Evolutionary conservation across 2,888 invertebrate species (phyloP).

Genomic region (Didymodactylos carnosus): DNA sequence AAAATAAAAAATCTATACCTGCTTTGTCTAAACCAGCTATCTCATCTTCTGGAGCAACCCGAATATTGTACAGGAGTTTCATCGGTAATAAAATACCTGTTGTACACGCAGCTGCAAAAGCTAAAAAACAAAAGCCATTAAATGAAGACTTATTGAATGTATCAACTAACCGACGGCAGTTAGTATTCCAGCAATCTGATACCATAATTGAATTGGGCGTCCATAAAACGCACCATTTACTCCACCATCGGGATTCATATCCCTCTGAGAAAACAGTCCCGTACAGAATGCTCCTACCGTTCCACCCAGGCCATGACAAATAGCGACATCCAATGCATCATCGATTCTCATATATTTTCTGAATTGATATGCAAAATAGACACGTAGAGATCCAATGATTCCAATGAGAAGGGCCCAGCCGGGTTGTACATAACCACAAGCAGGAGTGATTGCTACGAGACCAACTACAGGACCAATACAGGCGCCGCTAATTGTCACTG

Average conservation of each 20-base stretch:
- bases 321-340: background rate
- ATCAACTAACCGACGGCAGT: too few relatives aligned
- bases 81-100: too few relatives aligned
- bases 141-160: too few relatives aligned
- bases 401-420: background rate
- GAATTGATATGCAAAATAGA: background rate
- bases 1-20: too few relatives aligned
- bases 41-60: too few relatives aligned
- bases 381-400: background rate
- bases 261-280: background rate
- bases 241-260: background rate
- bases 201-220: background rate
- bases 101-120: too few relatives aligned
- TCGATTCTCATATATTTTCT: background rate
- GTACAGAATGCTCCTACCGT: background rate
- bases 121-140: too few relatives aligned
- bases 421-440: background rate
- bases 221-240: background rate
- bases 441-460: background rate
- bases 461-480: background rate
- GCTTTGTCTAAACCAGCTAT: too few relatives aligned
- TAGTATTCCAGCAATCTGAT: background rate
- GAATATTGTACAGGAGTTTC: too few relatives aligned
- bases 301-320: background rate
- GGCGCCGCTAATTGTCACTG: background rate